These are phyloP conservation scores for Lycocerus yunnanus DNA, from an alignment of 2,888 invertebrate genomes.

Conservation along the genomic window DNA sequence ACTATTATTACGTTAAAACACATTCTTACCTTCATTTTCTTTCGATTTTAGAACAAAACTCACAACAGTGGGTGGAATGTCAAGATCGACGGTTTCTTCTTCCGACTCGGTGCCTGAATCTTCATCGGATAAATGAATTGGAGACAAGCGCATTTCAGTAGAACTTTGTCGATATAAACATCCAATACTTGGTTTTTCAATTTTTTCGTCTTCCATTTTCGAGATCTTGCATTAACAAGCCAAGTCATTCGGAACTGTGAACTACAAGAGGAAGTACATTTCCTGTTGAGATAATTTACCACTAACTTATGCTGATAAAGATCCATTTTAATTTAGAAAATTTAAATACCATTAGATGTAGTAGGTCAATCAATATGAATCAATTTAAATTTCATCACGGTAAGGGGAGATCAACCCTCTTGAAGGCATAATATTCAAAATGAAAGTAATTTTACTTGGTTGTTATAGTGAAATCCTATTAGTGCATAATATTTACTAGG, in stretches of 20 bases:
- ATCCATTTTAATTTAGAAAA: neutral
- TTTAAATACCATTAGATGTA: neutral
- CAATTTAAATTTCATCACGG: too few relatives aligned
- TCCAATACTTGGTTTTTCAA: conserved; percentile 42
- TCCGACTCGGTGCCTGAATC: conserved; percentile 29
- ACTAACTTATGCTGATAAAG: neutral
- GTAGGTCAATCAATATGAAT: neutral
- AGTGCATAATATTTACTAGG: too few relatives aligned
- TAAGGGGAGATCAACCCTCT: too few relatives aligned
- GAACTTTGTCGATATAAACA: conserved; percentile 47
- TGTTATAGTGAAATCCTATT: too few relatives aligned
- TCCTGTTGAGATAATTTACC: conserved; percentile 13
- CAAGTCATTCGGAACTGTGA: neutral
- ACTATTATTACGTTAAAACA: too few relatives aligned
- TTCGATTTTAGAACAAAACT: conserved; percentile 29
- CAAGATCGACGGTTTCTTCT: conserved; percentile 25
- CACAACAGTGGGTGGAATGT: conserved; percentile 32
- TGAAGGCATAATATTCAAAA: too few relatives aligned
- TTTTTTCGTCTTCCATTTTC: conserved; percentile 35
- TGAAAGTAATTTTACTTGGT: too few relatives aligned
- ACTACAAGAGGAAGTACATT: conserved; percentile 10
- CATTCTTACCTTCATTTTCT: neutral
- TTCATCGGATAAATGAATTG: conserved; percentile 37
- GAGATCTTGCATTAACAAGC: neutral
- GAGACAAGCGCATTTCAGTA: conserved; percentile 43